Evolutionary conservation across 2,888 invertebrate species (phyloP).

Genomic region (Pyrgus malvae): DNA sequence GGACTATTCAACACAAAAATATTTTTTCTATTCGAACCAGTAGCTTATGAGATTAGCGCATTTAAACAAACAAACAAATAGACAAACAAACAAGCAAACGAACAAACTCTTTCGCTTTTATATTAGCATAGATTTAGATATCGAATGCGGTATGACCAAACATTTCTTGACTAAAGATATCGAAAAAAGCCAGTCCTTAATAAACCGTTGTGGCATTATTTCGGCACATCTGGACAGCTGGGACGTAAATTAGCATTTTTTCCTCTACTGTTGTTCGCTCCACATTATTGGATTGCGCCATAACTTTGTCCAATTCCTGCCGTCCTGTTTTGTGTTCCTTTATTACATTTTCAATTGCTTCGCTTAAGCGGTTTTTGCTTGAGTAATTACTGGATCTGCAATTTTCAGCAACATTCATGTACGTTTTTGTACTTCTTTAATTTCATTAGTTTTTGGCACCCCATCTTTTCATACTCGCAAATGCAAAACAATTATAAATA

Average conservation of each 20-base stretch:
- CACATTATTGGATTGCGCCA: conserved; percentile 26
- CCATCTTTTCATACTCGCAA: too few relatives aligned
- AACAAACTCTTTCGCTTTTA: too few relatives aligned
- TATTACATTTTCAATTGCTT: conserved; percentile 16
- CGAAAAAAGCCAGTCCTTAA: conserved; percentile 3
- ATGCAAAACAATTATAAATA: too few relatives aligned
- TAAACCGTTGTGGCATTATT: conserved; percentile 3
- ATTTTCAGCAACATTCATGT: too few relatives aligned
- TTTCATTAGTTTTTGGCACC: too few relatives aligned
- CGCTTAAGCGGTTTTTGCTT: conserved; percentile 2
- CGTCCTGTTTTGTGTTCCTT: conserved; percentile 26
- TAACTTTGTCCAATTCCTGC: conserved; percentile 23
- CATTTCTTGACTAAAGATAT: neutral
- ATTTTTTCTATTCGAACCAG: too few relatives aligned
- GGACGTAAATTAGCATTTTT: conserved; percentile 26
- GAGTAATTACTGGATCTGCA: neutral
- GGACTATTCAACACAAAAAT: too few relatives aligned
- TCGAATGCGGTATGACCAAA: neutral
- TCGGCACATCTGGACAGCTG: conserved; percentile 18
- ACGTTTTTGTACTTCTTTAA: too few relatives aligned
- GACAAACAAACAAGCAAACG: too few relatives aligned
- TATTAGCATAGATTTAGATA: neutral
- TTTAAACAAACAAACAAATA: too few relatives aligned
- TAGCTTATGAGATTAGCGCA: too few relatives aligned
- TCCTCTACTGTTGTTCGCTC: conserved; percentile 23